Conservation (phyloP, 1,140 invertebrate species). For the Ruditapes philippinarum region DNA sequence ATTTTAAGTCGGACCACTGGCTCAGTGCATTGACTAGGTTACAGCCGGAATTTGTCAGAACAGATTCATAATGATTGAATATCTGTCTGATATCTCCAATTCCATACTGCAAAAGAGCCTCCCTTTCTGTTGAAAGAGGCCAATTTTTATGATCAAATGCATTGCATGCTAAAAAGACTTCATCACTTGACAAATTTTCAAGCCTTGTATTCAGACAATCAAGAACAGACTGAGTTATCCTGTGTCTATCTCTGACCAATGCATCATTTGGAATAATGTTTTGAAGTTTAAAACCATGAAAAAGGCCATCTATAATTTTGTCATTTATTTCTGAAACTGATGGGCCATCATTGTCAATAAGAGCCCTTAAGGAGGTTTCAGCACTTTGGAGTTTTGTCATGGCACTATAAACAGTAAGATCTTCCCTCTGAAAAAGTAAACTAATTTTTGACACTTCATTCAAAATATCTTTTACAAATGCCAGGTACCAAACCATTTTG, state of each 20-base stretch:
- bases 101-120: constrained; percentile 1
- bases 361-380: neutral
- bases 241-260: neutral
- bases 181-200: constrained; percentile 1
- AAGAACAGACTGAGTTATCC: neutral
- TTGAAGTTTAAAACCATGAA: neutral
- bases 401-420: constrained; percentile 63
- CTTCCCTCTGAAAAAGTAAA: constrained; percentile 62
- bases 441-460: constrained; percentile 60
- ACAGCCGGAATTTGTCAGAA: constrained; percentile 39
- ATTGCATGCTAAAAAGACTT: constrained; percentile 11
- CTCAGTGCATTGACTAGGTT: constrained; percentile 12
- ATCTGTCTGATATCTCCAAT: neutral
- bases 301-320: constrained; percentile 17
- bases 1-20: constrained; percentile 55
- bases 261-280: constrained; percentile 18
- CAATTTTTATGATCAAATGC: constrained; percentile 57
- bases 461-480: constrained; percentile 60
- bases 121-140: neutral
- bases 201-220: constrained; percentile 16
- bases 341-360: constrained; percentile 44
- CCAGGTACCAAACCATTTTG: constrained; percentile 59
- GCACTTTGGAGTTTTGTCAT: constrained; percentile 56
- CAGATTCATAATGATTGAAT: neutral
- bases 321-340: constrained; percentile 11